These are phyloP conservation scores for Synanthedon vespiformis DNA, from an alignment of 2,888 invertebrate genomes.

Conservation along the genomic window DNA sequence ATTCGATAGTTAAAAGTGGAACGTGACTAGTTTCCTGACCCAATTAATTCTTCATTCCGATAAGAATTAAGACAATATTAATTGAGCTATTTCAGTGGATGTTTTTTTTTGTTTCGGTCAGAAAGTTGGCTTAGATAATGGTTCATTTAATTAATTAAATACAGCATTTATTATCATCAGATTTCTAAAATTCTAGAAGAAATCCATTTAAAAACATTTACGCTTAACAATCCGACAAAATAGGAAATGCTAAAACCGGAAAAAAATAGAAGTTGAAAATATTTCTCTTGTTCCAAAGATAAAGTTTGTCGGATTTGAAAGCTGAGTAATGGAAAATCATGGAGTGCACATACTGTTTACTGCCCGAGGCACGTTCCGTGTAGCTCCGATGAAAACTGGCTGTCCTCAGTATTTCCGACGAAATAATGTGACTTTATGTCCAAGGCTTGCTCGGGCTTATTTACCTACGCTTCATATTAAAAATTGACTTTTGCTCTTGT, in stretches of 20 bases:
- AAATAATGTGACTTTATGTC: neutral
- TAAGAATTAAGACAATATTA: neutral
- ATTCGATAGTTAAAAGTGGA: neutral
- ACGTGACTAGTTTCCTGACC: neutral
- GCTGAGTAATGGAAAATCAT: slow-evolving; percentile 6
- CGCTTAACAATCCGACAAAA: no score
- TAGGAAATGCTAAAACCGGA: no score
- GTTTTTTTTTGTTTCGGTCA: no score
- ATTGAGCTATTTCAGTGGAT: neutral
- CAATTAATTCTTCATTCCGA: neutral
- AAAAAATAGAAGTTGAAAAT: no score
- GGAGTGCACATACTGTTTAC: slow-evolving; percentile 5
- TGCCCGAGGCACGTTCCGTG: slow-evolving; percentile 19
- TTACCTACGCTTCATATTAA: no score
- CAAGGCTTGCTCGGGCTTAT: neutral
- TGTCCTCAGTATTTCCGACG: slow-evolving; percentile 16
- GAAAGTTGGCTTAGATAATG: no score
- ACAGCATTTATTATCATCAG: no score
- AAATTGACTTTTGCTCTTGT: no score
- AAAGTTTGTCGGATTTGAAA: slow-evolving; percentile 13
- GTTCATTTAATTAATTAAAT: no score
- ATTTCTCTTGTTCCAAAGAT: slow-evolving; percentile 9
- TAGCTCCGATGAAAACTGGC: slow-evolving; percentile 16
- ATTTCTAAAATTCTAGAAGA: no score
- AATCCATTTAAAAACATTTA: no score